These are phyloP conservation scores for Hoplias malabaricus DNA, from an alignment of 2,113 vertebrate genomes.

Conservation along the genomic window DNA sequence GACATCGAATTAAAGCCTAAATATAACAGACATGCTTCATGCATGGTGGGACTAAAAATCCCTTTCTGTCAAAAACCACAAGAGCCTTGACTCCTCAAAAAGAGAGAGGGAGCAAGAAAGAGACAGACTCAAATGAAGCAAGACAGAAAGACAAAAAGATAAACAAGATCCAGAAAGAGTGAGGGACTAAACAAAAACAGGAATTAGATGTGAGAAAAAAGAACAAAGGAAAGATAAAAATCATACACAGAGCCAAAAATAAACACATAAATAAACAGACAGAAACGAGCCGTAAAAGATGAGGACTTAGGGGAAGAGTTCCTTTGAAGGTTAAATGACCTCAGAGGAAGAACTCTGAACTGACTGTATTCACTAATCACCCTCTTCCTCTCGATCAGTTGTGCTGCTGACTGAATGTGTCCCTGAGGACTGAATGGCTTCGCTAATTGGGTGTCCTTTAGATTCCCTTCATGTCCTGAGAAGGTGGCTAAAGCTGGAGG, in stretches of 20 bases:
- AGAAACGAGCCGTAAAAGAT: too few relatives aligned
- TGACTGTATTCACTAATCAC: constrained; percentile 30
- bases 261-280: too few relatives aligned
- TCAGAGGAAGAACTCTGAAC: constrained; percentile 37
- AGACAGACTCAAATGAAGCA: neutral
- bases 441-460: constrained; percentile 52
- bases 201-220: too few relatives aligned
- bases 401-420: constrained; percentile 33
- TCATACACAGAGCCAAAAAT: too few relatives aligned
- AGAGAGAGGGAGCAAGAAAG: too few relatives aligned
- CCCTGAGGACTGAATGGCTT: constrained; percentile 32
- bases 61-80: constrained; percentile 18
- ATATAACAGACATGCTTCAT: constrained; percentile 54
- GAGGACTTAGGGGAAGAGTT: too few relatives aligned
- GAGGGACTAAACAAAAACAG: too few relatives aligned
- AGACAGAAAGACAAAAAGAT: neutral
- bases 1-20: too few relatives aligned
- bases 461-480: constrained; percentile 27
- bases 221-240: too few relatives aligned
- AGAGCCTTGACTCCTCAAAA: neutral
- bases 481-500: neutral
- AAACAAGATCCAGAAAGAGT: neutral
- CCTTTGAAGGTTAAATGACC: constrained; percentile 7
- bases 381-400: constrained; percentile 31
- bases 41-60: constrained; percentile 52